Evolutionary conservation across 2,888 invertebrate genomes (phyloP).

Genomic region (Cordilura impudica): DNA sequence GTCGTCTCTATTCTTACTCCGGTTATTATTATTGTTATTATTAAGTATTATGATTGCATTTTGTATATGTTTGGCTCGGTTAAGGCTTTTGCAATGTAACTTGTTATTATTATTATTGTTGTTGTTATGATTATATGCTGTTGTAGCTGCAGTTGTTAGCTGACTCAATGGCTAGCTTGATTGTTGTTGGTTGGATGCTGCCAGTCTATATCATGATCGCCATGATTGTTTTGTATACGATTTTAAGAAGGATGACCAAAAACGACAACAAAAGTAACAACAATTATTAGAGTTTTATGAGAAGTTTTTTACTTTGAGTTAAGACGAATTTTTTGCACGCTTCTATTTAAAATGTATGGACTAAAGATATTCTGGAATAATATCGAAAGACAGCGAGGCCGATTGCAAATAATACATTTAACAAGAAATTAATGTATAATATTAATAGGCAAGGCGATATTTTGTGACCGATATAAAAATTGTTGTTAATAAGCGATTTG

Average conservation of each 20-base stretch:
- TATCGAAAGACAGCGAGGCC: too few species aligned
- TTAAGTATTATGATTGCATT: conserved; percentile 51
- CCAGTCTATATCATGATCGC: conserved; percentile 57
- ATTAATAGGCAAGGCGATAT: too few species aligned
- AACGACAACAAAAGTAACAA: conserved; percentile 11
- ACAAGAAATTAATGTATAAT: too few species aligned
- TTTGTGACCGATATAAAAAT: too few species aligned
- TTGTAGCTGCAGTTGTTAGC: conserved; percentile 22
- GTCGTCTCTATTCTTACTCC: conserved; percentile 31
- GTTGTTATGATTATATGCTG: conserved; percentile 57
- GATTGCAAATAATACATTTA: too few species aligned
- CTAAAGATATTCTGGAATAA: too few species aligned
- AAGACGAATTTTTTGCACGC: too few species aligned
- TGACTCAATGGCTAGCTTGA: conserved; percentile 34
- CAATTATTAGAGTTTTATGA: background rate
- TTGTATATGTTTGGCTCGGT: conserved; percentile 44
- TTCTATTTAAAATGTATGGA: too few species aligned
- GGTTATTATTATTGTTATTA: conserved; percentile 43
- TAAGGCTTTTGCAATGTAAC: conserved; percentile 49
- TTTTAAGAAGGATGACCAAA: conserved; percentile 42
- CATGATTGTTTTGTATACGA: conserved; percentile 53
- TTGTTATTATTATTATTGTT: conserved; percentile 60
- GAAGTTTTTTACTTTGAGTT: too few species aligned
- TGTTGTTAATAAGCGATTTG: too few species aligned
- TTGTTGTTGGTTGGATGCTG: conserved; percentile 40